phyloP scores from a whole-genome alignment of 2,888 invertebrate genomes.

The Clanis bilineata region DNA sequence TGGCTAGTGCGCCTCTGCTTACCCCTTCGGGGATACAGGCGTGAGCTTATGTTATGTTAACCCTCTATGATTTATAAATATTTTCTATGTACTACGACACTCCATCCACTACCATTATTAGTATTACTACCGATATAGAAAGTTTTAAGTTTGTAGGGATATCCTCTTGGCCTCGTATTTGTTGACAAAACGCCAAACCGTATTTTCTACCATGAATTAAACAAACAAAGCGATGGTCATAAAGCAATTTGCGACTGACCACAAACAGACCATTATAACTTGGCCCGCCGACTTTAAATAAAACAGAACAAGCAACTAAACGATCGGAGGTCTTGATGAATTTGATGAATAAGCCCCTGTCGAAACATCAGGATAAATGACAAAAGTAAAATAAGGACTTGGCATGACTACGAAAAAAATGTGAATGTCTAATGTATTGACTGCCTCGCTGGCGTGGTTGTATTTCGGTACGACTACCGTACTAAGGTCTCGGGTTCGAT shows the following conservation, averaged over 20 bases:
- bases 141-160: neutral
- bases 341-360: conserved; percentile 29
- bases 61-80: neutral
- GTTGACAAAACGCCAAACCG: conserved; percentile 14
- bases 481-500: too few species aligned
- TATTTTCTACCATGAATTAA: conserved; percentile 10
- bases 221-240: conserved; percentile 19
- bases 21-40: neutral
- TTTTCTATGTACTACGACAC: neutral
- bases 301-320: neutral
- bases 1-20: too few species aligned
- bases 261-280: conserved; percentile 5
- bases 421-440: too few species aligned
- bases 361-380: conserved; percentile 46
- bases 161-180: conserved; percentile 5
- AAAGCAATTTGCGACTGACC: conserved; percentile 16
- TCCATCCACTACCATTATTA: too few species aligned
- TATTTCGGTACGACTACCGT: too few species aligned
- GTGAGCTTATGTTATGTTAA: too few species aligned
- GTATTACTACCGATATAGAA: neutral
- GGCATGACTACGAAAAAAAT: too few species aligned
- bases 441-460: too few species aligned
- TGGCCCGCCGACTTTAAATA: neutral
- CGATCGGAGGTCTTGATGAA: conserved; percentile 9
- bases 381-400: conserved; percentile 74